phyloP scores from a whole-genome alignment of 2,113 vertebrate species.

The Rhegmatorhina hoffmannsi region DNA sequence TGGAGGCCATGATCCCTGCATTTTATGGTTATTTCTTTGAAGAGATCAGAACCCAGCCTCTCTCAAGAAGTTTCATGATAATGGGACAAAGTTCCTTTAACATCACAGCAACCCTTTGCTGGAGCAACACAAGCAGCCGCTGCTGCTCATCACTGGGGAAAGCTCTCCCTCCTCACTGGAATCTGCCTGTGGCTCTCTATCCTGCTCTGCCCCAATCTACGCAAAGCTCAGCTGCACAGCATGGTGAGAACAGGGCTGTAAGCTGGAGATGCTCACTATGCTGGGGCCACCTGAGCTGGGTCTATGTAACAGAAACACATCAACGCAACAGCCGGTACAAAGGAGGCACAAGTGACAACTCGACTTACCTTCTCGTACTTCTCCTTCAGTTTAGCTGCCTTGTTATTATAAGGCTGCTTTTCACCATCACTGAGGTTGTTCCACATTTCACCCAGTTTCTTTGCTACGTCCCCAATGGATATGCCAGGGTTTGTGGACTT shows the following conservation, averaged over 20 bases:
- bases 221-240: rapidly evolving
- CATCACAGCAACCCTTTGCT: not conserved
- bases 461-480: constrained; percentile 86
- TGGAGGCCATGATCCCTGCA: rapidly evolving
- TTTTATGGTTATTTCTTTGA: not conserved
- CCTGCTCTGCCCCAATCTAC: not conserved
- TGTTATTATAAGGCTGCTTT: constrained; percentile 86
- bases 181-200: not conserved
- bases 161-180: not conserved
- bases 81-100: not conserved
- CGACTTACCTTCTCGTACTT: constrained; percentile 87
- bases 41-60: constrained; percentile 12
- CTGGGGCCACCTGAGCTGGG: not conserved
- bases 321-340: not conserved
- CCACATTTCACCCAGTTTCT: constrained; percentile 89
- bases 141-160: not conserved
- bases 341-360: not conserved
- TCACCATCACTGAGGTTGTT: constrained; percentile 84
- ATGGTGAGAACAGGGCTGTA: not conserved
- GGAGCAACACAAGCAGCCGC: not conserved
- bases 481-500: constrained; percentile 86
- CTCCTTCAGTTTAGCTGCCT: constrained; percentile 90
- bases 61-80: not conserved
- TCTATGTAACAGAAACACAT: not conserved
- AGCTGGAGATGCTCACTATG: not conserved